phyloP scores from a whole-genome alignment of 53 echinoderm and acorn worm species.

The Holothuria scabra region DNA sequence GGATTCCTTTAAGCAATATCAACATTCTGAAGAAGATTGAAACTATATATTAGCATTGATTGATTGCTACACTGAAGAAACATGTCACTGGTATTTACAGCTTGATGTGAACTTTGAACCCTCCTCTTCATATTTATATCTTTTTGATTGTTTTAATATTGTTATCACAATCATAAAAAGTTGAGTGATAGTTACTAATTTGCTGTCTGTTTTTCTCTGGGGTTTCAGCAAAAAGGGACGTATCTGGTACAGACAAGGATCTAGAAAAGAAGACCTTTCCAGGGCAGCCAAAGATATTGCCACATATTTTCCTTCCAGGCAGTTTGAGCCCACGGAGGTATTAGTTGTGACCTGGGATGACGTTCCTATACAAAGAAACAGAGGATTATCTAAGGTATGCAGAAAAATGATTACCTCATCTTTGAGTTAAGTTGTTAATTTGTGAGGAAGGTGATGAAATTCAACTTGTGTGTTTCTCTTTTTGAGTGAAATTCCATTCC shows the following conservation, averaged over 20 bases:
- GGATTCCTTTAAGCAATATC: no score
- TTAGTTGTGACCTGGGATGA: constrained; percentile 30
- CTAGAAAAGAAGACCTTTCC: constrained; percentile 15
- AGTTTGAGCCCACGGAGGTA: constrained; percentile 6
- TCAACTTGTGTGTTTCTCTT: background rate
- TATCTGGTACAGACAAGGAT: constrained; percentile 26
- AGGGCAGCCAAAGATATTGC: background rate
- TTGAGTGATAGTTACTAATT: constrained; percentile 10
- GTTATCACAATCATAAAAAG: no score
- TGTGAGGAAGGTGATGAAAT: constrained; percentile 5
- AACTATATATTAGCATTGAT: background rate
- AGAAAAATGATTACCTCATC: background rate
- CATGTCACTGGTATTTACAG: constrained; percentile 5
- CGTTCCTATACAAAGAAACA: constrained; percentile 30
- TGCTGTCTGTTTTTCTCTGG: background rate
- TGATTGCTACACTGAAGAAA: constrained; percentile 5
- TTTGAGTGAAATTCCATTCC: no score
- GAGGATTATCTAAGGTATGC: constrained; percentile 34
- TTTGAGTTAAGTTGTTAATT: background rate
- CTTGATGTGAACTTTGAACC: background rate
- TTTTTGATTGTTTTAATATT: no score
- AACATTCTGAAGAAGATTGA: no score
- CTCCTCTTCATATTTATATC: background rate
- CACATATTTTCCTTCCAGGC: constrained; percentile 18
- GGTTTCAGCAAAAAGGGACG: constrained; percentile 22